Conservation (phyloP, 2,888 invertebrate genomes). For the Ectropis crepuscularia region DNA sequence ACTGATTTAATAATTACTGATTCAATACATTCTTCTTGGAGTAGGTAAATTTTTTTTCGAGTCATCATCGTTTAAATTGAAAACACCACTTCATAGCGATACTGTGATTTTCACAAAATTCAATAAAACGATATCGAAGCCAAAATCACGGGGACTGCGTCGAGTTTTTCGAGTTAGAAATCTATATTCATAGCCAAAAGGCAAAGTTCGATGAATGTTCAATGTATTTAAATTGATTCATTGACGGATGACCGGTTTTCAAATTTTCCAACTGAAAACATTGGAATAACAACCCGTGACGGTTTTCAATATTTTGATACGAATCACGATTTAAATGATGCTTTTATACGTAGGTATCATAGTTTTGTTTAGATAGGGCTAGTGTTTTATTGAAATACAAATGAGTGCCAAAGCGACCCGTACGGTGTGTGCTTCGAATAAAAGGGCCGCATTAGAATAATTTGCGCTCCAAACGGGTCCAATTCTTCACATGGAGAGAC, state of each 20-base stretch:
- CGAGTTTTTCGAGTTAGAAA: conserved; percentile 59
- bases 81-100: conserved; percentile 49
- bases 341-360: conserved; percentile 52
- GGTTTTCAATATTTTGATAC: conserved; percentile 50
- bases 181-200: conserved; percentile 66
- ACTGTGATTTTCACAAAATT: conserved; percentile 64
- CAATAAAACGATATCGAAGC: conserved; percentile 51
- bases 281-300: conserved; percentile 62
- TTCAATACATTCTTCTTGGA: no score
- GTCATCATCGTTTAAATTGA: conserved; percentile 38
- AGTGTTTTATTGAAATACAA: conserved; percentile 84
- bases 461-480: conserved; percentile 78
- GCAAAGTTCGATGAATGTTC: conserved; percentile 68
- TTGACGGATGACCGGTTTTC: conserved; percentile 67
- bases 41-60: no score
- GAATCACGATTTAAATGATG: conserved; percentile 42
- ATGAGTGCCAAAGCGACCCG: conserved; percentile 77
- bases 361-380: conserved; percentile 80
- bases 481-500: conserved; percentile 84
- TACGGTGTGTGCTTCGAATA: conserved; percentile 79
- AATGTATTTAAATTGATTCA: conserved; percentile 79
- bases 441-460: conserved; percentile 84
- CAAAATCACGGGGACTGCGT: conserved; percentile 48
- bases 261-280: conserved; percentile 62
- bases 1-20: no score